Evolutionary conservation across 2,797 vertebrate genomes (phyloP).

Genomic region (Neostethus bicornis): DNA sequence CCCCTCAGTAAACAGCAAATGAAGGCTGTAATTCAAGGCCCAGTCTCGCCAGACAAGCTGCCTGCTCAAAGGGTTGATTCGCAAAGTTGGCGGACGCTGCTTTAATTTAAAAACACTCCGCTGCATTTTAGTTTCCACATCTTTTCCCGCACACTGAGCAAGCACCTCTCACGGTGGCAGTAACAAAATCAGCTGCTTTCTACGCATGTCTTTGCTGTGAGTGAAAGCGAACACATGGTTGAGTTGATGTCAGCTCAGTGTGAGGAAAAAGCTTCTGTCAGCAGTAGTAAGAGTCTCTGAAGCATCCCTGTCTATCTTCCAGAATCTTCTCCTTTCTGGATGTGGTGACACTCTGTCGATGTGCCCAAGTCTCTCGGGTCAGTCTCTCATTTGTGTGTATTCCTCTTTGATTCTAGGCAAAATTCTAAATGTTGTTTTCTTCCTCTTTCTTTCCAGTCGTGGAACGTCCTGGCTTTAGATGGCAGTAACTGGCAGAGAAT

Average conservation of each 20-base stretch:
- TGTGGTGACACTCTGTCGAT: constrained; percentile 97
- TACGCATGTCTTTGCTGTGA: constrained; percentile 26
- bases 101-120: constrained; percentile 19
- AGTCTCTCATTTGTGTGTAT: constrained; percentile 71
- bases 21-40: constrained; percentile 68
- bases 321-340: constrained; percentile 99
- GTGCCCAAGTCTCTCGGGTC: constrained; percentile 98
- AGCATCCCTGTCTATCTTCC: constrained; percentile 66
- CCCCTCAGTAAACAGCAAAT: constrained; percentile 63
- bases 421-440: constrained; percentile 33
- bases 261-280: constrained; percentile 56
- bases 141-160: constrained; percentile 17
- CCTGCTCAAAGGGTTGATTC: constrained; percentile 55
- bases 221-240: constrained; percentile 22
- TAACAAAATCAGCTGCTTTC: constrained; percentile 46
- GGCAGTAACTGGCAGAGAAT: constrained; percentile 99
- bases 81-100: constrained; percentile 42
- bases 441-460: constrained; percentile 80
- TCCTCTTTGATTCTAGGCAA: constrained; percentile 32
- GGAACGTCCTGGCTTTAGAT: constrained; percentile 97
- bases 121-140: constrained; percentile 38
- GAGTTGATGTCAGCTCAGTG: constrained; percentile 27
- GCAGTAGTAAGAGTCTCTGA: constrained; percentile 55
- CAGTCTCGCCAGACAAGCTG: constrained; percentile 40
- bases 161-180: constrained; percentile 24